Evolutionary conservation across 2,888 invertebrate genomes (phyloP), one percentile per base, ranked within the genome.

Genomic region (Adelphocoris suturalis): DNA sequence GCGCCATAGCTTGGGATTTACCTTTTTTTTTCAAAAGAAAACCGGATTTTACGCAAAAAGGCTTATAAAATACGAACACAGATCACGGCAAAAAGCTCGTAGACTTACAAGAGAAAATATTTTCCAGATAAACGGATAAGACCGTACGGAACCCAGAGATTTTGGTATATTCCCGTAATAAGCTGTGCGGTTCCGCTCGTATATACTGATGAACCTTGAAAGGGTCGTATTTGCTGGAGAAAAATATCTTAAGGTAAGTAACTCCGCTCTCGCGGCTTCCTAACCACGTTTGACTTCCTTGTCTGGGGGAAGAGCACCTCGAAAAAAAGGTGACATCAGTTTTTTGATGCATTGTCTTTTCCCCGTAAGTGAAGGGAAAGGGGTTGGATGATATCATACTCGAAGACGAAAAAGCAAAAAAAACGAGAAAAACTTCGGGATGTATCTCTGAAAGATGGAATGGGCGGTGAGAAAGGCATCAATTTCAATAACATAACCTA

Each of bases 341-440:
- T 80, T 80, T 75, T 80, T 80, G 78, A 80, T 80, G 78, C 47
- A 80, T 80, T 80, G 78, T 80, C 78, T 80, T 80, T 47, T 75
- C 28, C 37, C 47, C n/a, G 78, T 47, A 80, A 47, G 47, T 47
- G 78, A 46, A 80, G n/a, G 13, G 19, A 47, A 47, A 16, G 11
- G 19, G n/a, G 46, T 46, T 12, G 78, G 78, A n/a, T 37, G 47
- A 80, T 80, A 80, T 80, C 46, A 27, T 80, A 37, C 37, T 14
- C 27, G 2, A 19, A 1, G 16, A 16, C 0, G 27, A 27, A 37
- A 27, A 9, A 27, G 19, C 11, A 27, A 27, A 76, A 75, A 13
- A 78, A 78, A 28, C 0, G 27, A 23, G 16, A 78, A 80, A 16
- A 80, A 27, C 78, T 80, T 80, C 78, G 14, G 46, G 46, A n/a